Conservation (phyloP, 2,113 vertebrate genomes). For the Eulemur macaco region DNA sequence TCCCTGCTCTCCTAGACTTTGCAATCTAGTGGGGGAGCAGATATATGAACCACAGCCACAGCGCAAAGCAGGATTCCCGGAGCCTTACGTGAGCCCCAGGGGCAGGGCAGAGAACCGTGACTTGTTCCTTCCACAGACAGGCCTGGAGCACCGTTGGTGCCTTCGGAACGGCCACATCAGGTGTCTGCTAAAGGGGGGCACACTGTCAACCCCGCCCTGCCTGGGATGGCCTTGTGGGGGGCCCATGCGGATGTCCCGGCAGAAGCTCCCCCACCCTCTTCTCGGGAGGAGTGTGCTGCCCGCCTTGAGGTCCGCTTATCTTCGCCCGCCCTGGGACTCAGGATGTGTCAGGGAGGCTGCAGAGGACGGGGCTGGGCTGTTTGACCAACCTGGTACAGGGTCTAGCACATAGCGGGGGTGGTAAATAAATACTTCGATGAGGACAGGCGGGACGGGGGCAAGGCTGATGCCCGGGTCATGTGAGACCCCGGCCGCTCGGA, state of each 20-base stretch:
- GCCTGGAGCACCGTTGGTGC: neutral
- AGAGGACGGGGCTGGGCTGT: conserved; percentile 23
- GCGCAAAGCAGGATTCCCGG: neutral
- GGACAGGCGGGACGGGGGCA: neutral
- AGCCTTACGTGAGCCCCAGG: neutral
- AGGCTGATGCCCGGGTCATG: neutral
- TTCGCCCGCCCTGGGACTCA: neutral
- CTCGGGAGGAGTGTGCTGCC: neutral
- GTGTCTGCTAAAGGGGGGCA: neutral
- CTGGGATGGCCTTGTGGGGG: neutral
- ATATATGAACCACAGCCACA: neutral
- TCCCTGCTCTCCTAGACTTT: neutral
- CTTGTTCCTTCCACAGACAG: neutral
- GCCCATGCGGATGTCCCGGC: neutral
- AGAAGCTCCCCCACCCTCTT: too few species aligned
- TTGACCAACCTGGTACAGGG: conserved; percentile 49
- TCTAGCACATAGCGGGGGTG: conserved; percentile 63
- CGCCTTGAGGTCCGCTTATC: neutral
- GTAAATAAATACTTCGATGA: conserved; percentile 31
- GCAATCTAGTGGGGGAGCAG: neutral
- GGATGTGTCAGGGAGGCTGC: neutral
- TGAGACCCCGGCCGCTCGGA: neutral
- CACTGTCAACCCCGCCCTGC: neutral
- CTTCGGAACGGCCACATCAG: neutral
- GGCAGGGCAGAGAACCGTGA: neutral